phyloP scores from a whole-genome alignment of 2,888 invertebrate species.

The Drymonia ruficornis region DNA sequence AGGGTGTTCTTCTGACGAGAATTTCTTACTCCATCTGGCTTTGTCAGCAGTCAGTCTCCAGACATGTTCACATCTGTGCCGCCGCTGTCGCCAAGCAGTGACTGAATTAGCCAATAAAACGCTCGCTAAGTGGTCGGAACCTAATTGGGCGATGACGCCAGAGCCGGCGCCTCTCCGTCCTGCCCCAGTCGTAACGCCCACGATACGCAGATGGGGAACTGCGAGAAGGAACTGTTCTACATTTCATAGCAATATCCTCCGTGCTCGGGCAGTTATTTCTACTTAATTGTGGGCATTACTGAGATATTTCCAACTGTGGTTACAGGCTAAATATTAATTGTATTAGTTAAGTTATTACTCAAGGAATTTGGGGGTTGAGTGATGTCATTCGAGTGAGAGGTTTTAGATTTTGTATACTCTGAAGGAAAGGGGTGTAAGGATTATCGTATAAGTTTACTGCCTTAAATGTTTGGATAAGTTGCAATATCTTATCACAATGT shows the following conservation, averaged over 20 bases:
- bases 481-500: too few relatives aligned
- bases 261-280: neutral
- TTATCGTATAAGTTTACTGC: too few relatives aligned
- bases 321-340: too few relatives aligned
- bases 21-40: neutral
- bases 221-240: neutral
- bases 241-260: neutral
- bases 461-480: too few relatives aligned
- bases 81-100: conserved; percentile 9
- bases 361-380: too few relatives aligned
- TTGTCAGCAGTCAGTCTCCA: neutral
- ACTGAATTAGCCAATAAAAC: conserved; percentile 41
- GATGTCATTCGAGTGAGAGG: too few relatives aligned
- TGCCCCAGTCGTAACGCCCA: conserved; percentile 9
- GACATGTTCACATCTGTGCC: neutral
- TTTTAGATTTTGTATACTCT: too few relatives aligned
- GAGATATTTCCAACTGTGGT: too few relatives aligned
- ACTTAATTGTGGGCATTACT: neutral
- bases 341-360: too few relatives aligned
- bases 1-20: too few relatives aligned
- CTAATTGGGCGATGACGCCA: conserved; percentile 28
- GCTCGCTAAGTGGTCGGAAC: conserved; percentile 24
- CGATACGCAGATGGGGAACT: neutral
- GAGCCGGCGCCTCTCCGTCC: conserved; percentile 28
- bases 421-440: too few relatives aligned